Percentiles rank a stretch among this genome's conserved stretches.
These are phyloP conservation scores for Pemphredon lugubris DNA, from an alignment of 2,888 invertebrate genomes.

Conservation along the genomic window DNA sequence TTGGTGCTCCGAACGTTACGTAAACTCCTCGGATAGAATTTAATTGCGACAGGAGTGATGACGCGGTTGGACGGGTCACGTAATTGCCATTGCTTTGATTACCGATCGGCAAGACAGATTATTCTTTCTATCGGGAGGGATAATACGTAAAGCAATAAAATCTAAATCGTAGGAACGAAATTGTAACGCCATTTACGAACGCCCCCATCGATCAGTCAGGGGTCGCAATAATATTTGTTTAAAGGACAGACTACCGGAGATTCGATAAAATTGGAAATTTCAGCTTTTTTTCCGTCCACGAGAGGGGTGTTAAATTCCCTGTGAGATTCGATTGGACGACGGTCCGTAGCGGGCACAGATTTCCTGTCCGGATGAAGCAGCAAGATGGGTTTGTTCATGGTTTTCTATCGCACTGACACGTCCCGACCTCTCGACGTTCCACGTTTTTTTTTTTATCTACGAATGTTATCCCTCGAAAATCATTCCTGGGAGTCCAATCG, in stretches of 20 bases:
- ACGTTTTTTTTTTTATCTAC: constrained; percentile 11
- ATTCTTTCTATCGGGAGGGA: too few species aligned
- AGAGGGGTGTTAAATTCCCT: constrained; percentile 79
- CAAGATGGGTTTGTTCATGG: constrained; percentile 65
- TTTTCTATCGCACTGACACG: constrained; percentile 43
- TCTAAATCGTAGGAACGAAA: constrained; percentile 19
- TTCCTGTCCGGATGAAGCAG: constrained; percentile 75
- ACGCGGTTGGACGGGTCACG: too few species aligned
- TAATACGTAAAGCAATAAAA: too few species aligned
- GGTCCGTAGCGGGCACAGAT: constrained; percentile 70
- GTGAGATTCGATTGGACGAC: constrained; percentile 80
- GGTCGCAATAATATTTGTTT: constrained; percentile 65
- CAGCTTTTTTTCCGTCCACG: constrained; percentile 64
- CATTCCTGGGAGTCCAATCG: too few species aligned
- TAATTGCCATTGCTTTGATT: background rate
- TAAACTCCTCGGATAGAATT: too few species aligned
- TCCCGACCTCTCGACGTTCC: too few species aligned
- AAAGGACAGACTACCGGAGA: constrained; percentile 75
- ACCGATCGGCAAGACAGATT: background rate
- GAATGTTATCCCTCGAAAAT: background rate
- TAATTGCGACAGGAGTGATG: too few species aligned
- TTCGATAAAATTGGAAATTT: constrained; percentile 79
- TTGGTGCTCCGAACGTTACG: too few species aligned
- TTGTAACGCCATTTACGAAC: constrained; percentile 33
- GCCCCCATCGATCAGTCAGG: constrained; percentile 36